These are phyloP conservation scores for Thermophis baileyi DNA, from an alignment of 2,113 vertebrate species.

Conservation along the genomic window DNA sequence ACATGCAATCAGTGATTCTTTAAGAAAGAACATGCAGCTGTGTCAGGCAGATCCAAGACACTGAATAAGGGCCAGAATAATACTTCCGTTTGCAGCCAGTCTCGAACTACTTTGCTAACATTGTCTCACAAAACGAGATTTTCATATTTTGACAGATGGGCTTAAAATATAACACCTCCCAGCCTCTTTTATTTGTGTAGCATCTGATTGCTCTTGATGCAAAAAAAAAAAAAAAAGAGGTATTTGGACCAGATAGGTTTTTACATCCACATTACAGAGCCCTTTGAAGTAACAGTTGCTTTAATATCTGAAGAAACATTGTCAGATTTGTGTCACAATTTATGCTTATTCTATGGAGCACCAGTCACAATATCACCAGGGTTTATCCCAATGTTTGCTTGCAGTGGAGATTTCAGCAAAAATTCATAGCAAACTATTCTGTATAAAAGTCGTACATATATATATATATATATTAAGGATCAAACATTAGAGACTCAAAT, in stretches of 20 bases:
- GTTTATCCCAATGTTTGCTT: neutral
- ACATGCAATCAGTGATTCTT: neutral
- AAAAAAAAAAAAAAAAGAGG: neutral
- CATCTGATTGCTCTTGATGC: neutral
- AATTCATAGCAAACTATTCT: neutral
- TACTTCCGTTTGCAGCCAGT: neutral
- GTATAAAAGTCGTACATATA: neutral
- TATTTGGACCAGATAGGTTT: neutral
- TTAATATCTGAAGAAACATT: neutral
- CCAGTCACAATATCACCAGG: neutral
- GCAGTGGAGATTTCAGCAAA: neutral
- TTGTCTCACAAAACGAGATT: neutral
- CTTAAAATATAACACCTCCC: neutral
- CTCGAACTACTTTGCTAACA: neutral
- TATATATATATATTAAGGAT: no score
- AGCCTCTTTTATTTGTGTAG: neutral
- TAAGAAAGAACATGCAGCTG: neutral
- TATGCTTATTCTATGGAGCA: neutral
- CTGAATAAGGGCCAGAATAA: neutral
- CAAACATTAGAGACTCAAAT: neutral
- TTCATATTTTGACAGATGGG: neutral
- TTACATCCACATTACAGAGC: neutral
- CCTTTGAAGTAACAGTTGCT: neutral
- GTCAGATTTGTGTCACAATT: neutral
- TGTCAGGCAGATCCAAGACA: neutral